phyloP scores from a whole-genome alignment of 2,797 vertebrate species.

The Corythornis leucogaster region DNA sequence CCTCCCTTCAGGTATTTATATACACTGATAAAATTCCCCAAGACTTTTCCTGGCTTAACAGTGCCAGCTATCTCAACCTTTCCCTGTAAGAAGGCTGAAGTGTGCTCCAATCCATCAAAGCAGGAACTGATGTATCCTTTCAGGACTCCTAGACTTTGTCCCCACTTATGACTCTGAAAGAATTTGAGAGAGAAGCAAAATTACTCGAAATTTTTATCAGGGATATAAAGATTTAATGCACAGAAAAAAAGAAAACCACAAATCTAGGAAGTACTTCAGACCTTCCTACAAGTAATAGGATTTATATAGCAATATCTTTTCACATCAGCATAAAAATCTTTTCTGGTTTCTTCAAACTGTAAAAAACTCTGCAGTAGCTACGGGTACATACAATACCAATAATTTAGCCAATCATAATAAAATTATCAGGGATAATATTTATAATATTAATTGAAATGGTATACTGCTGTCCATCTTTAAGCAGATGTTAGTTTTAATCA shows the following conservation, averaged over 20 bases:
- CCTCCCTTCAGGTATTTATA: neutral
- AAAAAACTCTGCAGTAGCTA: neutral
- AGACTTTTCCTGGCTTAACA: neutral
- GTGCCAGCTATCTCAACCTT: neutral
- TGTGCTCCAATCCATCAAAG: neutral
- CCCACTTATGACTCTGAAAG: neutral
- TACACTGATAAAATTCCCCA: neutral
- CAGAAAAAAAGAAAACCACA: neutral
- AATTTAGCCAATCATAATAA: conserved; percentile 6
- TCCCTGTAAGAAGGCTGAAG: neutral
- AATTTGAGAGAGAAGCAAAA: neutral
- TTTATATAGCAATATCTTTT: neutral
- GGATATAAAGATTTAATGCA: neutral
- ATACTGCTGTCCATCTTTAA: neutral
- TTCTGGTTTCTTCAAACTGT: too few relatives aligned
- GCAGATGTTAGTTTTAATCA: conserved; percentile 18
- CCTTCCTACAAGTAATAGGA: neutral
- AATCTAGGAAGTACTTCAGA: neutral
- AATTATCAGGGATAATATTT: neutral
- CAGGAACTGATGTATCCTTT: neutral
- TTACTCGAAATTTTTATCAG: neutral
- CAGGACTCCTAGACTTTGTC: neutral
- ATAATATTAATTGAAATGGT: neutral
- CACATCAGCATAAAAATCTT: neutral
- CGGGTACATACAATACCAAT: neutral